These are phyloP conservation scores for Cassiopea andromeda DNA, from an alignment of 30 jellyfish, hydroid and myxozoan genomes.

Conservation along the genomic window DNA sequence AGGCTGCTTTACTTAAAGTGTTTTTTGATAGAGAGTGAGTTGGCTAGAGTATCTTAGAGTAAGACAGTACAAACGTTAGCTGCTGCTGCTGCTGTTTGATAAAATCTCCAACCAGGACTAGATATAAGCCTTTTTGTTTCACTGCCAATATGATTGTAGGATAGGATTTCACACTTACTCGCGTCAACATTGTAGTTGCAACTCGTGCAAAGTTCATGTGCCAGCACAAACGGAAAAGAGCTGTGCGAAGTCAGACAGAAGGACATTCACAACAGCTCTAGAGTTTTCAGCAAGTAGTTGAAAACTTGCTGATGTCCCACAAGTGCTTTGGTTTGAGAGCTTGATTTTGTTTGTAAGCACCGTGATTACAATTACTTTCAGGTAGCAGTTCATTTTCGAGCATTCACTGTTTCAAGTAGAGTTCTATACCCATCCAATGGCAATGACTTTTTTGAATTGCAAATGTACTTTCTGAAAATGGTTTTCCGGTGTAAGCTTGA, in stretches of 20 bases:
- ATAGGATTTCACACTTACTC: not conserved
- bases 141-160: not conserved
- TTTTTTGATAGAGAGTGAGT: too few species aligned
- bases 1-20: too few species aligned
- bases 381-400: not conserved
- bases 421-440: too few species aligned
- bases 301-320: not conserved
- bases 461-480: too few species aligned
- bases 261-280: not conserved
- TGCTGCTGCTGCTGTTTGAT: not conserved
- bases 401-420: too few species aligned
- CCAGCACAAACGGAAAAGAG: not conserved
- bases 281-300: not conserved
- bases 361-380: not conserved
- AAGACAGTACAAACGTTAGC: not conserved
- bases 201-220: not conserved
- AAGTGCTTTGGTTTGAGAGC: not conserved
- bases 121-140: not conserved
- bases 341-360: not conserved
- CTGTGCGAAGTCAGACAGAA: not conserved
- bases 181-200: not conserved
- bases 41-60: too few species aligned
- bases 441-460: too few species aligned
- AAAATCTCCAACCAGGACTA: not conserved
- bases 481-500: too few species aligned